A percentile compares a stretch with the other conserved stretches of the same genome.
Evolutionary conservation across 2,113 vertebrate species (phyloP).

Genomic region (Mobula hypostoma): DNA sequence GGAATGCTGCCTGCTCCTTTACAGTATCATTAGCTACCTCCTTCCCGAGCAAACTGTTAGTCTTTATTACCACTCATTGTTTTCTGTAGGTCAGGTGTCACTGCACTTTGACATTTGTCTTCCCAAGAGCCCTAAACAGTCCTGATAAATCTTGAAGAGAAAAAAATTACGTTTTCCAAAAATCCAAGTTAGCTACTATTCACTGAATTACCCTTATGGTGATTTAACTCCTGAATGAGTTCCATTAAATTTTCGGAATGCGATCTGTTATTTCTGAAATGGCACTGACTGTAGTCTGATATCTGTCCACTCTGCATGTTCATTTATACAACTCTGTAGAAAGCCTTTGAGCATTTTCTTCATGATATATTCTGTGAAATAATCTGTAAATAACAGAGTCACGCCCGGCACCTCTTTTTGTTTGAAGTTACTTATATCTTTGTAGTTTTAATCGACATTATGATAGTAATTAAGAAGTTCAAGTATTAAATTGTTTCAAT

Average conservation of each 20-base stretch:
- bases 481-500: background rate
- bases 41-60: background rate
- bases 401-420: background rate
- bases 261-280: background rate
- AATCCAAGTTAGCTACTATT: background rate
- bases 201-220: background rate
- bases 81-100: background rate
- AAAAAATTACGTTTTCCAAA: background rate
- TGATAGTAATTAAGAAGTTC: background rate
- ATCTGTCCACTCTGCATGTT: background rate
- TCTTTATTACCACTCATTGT: background rate
- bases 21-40: background rate
- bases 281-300: background rate
- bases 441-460: background rate
- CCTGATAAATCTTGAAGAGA: background rate
- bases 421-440: background rate
- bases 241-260: background rate
- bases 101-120: background rate
- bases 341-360: background rate
- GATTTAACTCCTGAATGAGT: constrained; percentile 1
- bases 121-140: background rate
- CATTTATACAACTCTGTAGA: background rate
- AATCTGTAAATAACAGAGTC: background rate
- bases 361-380: background rate
- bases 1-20: background rate